Base-by-base conservation (phyloP, 2,113 vertebrate genomes). In the Acanthisitta chloris region DNA sequence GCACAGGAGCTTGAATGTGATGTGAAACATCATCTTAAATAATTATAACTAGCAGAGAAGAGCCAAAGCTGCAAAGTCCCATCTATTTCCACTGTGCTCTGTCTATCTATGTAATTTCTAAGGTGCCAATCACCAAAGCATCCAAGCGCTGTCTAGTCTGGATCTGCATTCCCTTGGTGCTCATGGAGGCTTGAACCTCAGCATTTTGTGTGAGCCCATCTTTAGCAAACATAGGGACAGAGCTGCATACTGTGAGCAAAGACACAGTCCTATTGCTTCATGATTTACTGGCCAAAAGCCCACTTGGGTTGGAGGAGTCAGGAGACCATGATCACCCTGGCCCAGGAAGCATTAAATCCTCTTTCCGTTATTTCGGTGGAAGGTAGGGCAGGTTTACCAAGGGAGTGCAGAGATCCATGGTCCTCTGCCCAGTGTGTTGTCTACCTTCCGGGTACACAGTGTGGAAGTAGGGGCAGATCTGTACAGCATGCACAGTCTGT, bases 1-100 rank as follows among this genome's bases (percentile, higher is more conserved):
- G 86, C 69, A 86, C 76, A 90, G 94, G n/a, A 93, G 81, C 88
- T 93, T 95, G 92, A 94, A 96, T 93, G 76, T 91, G 93, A 96
- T 90, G 92, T 91, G 92, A 91, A 94, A 92, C 91, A 94, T 96
- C 95, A 81, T 97, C 90, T 96, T 92, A 95, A 97, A 97, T 97
- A 97, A 97, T 96, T 89, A 86, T 88, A 94, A 91, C 97, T 95
- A 93, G 95, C 83, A 89, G 72, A 96, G 95, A 96, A 90, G 95
- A 92, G 93, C 85, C 94, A 83, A 92, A 96, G 88, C 92, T 97
- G 93, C 94, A 95, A 88, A 93, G 88, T 95, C 85, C 57, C 94
- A 94, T 97, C 95, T 93, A 88, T 87, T 97, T 97, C 88, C 46
- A 74, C 64, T 64, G 59, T 83, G 90, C 46, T 88, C 45, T 79